Evolutionary conservation across 2,888 invertebrate genomes (phyloP), one percentile per base, ranked within the genome.

Genomic region (Cataglyphis cursor): DNA sequence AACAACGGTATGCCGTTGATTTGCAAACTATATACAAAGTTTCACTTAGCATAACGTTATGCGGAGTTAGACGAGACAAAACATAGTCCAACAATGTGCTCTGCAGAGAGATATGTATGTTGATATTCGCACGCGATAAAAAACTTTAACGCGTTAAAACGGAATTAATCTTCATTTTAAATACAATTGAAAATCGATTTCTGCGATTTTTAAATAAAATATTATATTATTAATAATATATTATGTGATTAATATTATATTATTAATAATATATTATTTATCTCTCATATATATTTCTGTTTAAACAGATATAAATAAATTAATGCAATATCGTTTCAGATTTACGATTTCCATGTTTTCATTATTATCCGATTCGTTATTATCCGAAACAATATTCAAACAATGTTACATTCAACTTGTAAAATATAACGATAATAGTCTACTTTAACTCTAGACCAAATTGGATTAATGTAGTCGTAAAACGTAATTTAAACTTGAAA

Each of bases 41-140:
- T 88, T 87, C 88, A 87, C 80, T 87, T 82, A 87, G 84, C 88
- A 84, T 85, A 88, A 65, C 70, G 51, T 66, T 31, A 61, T 61
- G 80, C 70, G 78, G n/a, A 28, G 28, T 28, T 73, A 12, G 41
- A 28, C 31, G 28, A 31, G 1, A 44, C 44, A 82, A 82, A 82
- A 82, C 64, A 65, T 28, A n/a, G 65, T 64, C 44, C 51, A 41
- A 57, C 65, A 73, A 73, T n/a, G 35, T 76, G 66, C 66, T 75
- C 68, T 24, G 44, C 59, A 31, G 21, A 21, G 12, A 68, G 21
- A 68, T 59, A 35, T 35, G 12, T 68, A 35, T 35, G 12, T 68
- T 68, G 28, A 24, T 44, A 35, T 68, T 44, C 8, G 31, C 78
- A 18, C 3, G 1, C 21, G 28, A 35, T 78, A 78, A 78, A 68